Evolutionary conservation across 2,888 invertebrate genomes (phyloP).

Genomic region (Lochmaea capreae): DNA sequence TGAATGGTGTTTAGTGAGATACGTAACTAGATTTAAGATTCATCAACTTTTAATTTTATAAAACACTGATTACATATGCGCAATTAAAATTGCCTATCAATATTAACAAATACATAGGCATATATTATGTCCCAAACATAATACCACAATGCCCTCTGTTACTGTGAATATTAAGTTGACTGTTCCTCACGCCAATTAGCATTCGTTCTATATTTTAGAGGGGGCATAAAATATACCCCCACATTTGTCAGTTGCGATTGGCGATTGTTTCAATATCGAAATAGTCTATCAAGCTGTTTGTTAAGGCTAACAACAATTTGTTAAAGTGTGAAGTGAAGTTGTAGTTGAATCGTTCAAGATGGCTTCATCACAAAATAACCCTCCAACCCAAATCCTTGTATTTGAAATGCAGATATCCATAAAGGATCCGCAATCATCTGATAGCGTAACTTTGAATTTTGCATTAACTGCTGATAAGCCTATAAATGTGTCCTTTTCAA

Average conservation of each 20-base stretch:
- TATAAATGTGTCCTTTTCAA: background rate
- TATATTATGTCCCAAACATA: too few species aligned
- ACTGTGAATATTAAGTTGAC: too few species aligned
- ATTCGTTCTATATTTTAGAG: too few species aligned
- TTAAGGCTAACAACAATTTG: background rate
- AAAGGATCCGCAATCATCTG: background rate
- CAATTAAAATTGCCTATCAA: background rate
- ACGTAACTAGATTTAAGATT: too few species aligned
- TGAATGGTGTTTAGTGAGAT: too few species aligned
- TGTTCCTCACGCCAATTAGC: too few species aligned
- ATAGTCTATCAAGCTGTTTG: too few species aligned
- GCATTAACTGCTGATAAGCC: constrained; percentile 1
- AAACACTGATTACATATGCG: background rate
- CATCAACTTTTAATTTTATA: background rate
- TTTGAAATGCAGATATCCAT: background rate
- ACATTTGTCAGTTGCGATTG: too few species aligned
- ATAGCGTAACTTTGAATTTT: background rate
- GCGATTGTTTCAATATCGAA: too few species aligned
- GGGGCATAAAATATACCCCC: too few species aligned
- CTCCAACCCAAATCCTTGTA: background rate
- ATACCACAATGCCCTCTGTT: too few species aligned
- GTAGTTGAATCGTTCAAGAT: background rate
- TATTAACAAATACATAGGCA: too few species aligned
- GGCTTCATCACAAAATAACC: background rate
- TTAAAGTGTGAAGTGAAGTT: background rate